These are phyloP conservation scores for Mungos mungo DNA, from an alignment of 2,113 vertebrate genomes.

Conservation along the genomic window DNA sequence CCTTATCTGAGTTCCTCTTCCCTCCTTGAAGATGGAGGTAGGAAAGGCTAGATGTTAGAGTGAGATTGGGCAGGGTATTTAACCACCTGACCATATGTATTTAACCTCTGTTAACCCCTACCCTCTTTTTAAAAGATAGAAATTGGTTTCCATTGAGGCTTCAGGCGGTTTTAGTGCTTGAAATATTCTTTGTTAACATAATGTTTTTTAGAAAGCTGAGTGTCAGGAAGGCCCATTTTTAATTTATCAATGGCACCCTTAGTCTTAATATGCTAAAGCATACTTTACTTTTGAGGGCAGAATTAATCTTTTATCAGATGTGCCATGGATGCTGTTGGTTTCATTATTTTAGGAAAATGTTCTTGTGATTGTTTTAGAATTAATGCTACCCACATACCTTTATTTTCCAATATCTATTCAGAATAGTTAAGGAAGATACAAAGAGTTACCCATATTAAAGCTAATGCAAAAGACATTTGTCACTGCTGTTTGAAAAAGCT, in stretches of 20 bases:
- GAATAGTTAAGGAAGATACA: conserved; percentile 46
- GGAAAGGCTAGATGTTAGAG: neutral
- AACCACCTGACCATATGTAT: neutral
- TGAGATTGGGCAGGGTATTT: neutral
- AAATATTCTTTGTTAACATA: conserved; percentile 51
- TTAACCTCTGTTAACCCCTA: neutral
- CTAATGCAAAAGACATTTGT: neutral
- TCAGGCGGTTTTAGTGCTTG: neutral
- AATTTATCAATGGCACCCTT: conserved; percentile 63
- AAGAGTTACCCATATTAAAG: conserved; percentile 28
- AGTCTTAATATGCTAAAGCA: conserved; percentile 62
- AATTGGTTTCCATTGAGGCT: neutral
- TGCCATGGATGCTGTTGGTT: conserved; percentile 43
- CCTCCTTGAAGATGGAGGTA: neutral
- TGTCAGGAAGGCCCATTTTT: conserved; percentile 63
- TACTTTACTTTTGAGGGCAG: conserved; percentile 60
- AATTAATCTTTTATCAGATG: conserved; percentile 77
- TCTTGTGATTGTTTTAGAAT: conserved; percentile 62
- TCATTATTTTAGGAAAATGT: conserved; percentile 70
- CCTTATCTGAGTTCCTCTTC: neutral
- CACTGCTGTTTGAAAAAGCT: conserved; percentile 17
- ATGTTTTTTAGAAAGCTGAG: conserved; percentile 44
- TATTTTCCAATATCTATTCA: conserved; percentile 60
- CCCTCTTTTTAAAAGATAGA: neutral
- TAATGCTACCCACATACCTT: conserved; percentile 33